These are phyloP conservation scores for Bufo gargarizans DNA, from an alignment of 2,113 vertebrate genomes.

Conservation along the genomic window DNA sequence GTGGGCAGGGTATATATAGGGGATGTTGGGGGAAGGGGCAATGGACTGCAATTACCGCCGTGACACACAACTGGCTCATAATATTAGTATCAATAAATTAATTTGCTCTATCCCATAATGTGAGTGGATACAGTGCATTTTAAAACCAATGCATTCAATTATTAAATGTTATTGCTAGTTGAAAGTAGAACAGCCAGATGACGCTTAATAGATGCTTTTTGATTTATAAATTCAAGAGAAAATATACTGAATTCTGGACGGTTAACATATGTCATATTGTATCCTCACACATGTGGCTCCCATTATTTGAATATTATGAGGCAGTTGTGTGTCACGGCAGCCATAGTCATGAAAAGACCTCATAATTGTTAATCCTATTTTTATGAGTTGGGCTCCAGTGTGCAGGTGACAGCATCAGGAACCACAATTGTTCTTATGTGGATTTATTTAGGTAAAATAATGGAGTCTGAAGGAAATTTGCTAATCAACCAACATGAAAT, in stretches of 20 bases:
- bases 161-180: background rate
- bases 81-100: background rate
- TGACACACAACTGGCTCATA: background rate
- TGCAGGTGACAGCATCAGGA: conserved; percentile 42
- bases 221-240: background rate
- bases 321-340: no score
- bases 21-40: no score
- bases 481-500: background rate
- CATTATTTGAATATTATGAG: no score
- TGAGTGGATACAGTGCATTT: no score
- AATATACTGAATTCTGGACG: conserved; percentile 8
- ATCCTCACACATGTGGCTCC: conserved; percentile 48
- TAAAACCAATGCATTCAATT: no score
- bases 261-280: conserved; percentile 40
- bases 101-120: background rate
- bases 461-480: background rate
- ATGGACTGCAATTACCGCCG: no score
- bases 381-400: conserved; percentile 44
- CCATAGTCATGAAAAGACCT: conserved; percentile 35
- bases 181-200: background rate
- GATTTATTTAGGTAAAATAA: background rate
- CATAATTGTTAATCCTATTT: conserved; percentile 51
- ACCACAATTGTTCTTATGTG: conserved; percentile 30
- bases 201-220: background rate
- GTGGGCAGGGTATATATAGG: no score